Evolutionary conservation across 92 coral and sea anemone genomes (phyloP).

Genomic region (Palythoa caribaeorum): DNA sequence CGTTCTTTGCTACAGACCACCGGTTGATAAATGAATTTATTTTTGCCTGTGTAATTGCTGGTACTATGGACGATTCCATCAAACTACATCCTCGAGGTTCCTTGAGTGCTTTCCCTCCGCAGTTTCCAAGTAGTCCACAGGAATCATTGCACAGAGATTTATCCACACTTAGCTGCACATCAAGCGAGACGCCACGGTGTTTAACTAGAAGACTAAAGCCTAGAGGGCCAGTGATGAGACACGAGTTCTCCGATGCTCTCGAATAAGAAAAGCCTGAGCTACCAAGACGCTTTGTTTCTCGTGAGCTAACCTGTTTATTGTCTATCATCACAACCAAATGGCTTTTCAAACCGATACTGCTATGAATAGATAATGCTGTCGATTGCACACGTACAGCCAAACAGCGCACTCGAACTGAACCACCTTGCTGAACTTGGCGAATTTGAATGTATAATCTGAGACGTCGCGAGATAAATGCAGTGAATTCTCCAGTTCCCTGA

Average conservation of each 20-base stretch:
- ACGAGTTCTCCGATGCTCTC: constrained; percentile 54
- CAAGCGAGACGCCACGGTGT: constrained; percentile 61
- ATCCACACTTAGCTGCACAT: constrained; percentile 67
- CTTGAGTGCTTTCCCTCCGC: background rate
- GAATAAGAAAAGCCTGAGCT: constrained; percentile 54
- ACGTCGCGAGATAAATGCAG: constrained; percentile 59
- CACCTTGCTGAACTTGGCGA: constrained; percentile 65
- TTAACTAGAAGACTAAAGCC: constrained; percentile 56
- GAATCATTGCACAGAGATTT: constrained; percentile 65
- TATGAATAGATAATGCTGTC: constrained; percentile 57
- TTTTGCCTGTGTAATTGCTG: constrained; percentile 47
- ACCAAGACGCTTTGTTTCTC: constrained; percentile 35
- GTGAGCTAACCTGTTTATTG: constrained; percentile 47
- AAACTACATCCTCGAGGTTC: constrained; percentile 38
- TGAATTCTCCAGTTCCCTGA: constrained; percentile 67
- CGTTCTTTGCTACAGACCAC: constrained; percentile 65
- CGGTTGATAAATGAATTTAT: constrained; percentile 50
- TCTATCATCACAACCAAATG: constrained; percentile 46
- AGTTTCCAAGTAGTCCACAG: constrained; percentile 72
- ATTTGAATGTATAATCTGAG: constrained; percentile 60
- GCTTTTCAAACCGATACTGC: constrained; percentile 47
- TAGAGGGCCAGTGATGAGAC: constrained; percentile 64
- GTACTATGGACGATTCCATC: constrained; percentile 41
- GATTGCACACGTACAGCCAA: constrained; percentile 37
- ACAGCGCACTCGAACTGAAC: constrained; percentile 63